Conservation (phyloP, 2,113 vertebrate genomes). For the Aphyosemion australe region DNA sequence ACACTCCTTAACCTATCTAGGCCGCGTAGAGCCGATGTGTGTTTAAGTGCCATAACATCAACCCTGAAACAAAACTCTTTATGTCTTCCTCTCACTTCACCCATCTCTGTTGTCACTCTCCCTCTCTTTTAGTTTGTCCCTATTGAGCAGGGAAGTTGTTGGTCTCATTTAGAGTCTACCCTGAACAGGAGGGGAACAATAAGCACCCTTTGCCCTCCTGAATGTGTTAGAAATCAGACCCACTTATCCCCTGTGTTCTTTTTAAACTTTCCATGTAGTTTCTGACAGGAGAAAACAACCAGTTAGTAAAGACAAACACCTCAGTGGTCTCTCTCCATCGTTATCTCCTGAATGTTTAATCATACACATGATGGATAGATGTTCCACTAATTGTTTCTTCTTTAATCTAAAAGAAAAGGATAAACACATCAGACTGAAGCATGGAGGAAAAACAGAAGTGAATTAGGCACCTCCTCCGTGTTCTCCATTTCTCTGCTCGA, state of each 20-base stretch:
- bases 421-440: slow-evolving; percentile 19
- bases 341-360: too few relatives aligned
- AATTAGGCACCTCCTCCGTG: slow-evolving; percentile 64
- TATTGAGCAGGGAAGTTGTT: slow-evolving; percentile 66
- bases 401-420: slow-evolving; percentile 24
- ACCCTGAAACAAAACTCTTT: too few relatives aligned
- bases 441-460: slow-evolving; percentile 78
- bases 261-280: slow-evolving; percentile 35
- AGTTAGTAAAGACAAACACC: slow-evolving; percentile 16
- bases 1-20: too few relatives aligned
- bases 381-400: slow-evolving; percentile 31
- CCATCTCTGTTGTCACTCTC: slow-evolving; percentile 38
- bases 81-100: slow-evolving; percentile 39
- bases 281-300: slow-evolving; percentile 33
- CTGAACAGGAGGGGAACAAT: slow-evolving; percentile 67
- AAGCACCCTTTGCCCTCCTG: slow-evolving; percentile 19
- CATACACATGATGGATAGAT: neutral
- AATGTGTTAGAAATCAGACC: slow-evolving; percentile 77
- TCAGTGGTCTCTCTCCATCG: slow-evolving; percentile 1
- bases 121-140: slow-evolving; percentile 55
- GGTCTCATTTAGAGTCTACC: slow-evolving; percentile 4
- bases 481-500: neutral
- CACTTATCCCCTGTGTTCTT: slow-evolving; percentile 58
- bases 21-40: too few relatives aligned
- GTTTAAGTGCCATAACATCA: too few relatives aligned